These are phyloP conservation scores for Pedicia rivosa DNA, from an alignment of 2,888 invertebrate genomes.

Conservation along the genomic window DNA sequence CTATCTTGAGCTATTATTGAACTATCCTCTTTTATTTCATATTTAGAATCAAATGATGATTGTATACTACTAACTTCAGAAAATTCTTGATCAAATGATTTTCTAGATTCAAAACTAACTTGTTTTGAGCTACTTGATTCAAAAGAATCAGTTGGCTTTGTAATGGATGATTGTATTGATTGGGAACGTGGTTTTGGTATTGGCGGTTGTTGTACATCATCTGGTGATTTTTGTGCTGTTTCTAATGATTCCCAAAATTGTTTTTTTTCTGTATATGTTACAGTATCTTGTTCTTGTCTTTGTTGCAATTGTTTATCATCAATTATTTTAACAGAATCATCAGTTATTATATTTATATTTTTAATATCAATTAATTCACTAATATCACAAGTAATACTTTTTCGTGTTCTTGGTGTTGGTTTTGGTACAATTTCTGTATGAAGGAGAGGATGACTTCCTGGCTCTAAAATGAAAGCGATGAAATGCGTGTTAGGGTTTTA, in stretches of 20 bases:
- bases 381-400: conserved; percentile 19
- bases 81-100: conserved; percentile 5
- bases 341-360: not conserved
- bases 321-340: not conserved
- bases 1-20: conserved; percentile 2
- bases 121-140: conserved; percentile 6
- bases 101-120: conserved; percentile 17
- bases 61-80: not conserved
- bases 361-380: not conserved
- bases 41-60: conserved; percentile 3
- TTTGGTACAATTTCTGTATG: conserved; percentile 26
- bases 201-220: too few species aligned
- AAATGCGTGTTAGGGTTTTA: conserved; percentile 17
- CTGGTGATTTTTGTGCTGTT: conserved; percentile 9
- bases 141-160: conserved; percentile 9
- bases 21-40: conserved; percentile 4
- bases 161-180: not conserved
- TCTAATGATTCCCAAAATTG: conserved; percentile 13
- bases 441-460: conserved; percentile 22
- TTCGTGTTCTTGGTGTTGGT: conserved; percentile 33
- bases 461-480: conserved; percentile 29
- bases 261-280: conserved; percentile 9
- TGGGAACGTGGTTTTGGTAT: conserved; percentile 22
- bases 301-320: not conserved
- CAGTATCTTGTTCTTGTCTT: not conserved